Conservation (phyloP, 1,140 invertebrate genomes). For the Pachyrhynchus sulphureomaculatus region DNA sequence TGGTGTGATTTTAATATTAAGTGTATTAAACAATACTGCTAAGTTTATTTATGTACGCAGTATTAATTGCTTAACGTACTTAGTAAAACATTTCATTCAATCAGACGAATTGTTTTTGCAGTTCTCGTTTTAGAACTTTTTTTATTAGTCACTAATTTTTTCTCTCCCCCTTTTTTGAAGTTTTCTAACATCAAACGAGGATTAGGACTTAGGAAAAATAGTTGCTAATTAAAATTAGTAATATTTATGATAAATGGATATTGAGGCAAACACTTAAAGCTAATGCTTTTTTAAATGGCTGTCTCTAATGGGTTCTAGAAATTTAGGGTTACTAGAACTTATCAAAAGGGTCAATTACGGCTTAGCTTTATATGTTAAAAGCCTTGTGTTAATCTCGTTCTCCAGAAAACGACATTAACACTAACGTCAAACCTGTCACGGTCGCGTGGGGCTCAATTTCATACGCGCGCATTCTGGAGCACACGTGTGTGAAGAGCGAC, state of each 20-base stretch:
- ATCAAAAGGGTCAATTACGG: not conserved
- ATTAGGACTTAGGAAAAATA: not conserved
- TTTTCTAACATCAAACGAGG: too few species aligned
- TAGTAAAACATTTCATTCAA: too few species aligned
- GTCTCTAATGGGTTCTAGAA: not conserved
- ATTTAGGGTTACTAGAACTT: not conserved
- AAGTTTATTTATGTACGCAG: too few species aligned
- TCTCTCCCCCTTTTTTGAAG: too few species aligned
- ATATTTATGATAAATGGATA: not conserved
- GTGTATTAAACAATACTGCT: too few species aligned
- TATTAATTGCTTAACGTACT: too few species aligned
- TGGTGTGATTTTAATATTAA: too few species aligned
- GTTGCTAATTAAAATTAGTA: not conserved
- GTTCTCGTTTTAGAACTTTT: too few species aligned
- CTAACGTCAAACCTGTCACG: conserved; percentile 42
- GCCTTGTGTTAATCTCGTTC: conserved; percentile 38
- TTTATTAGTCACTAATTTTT: too few species aligned
- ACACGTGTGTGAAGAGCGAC: conserved; percentile 35
- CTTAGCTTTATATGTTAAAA: not conserved
- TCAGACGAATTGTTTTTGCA: too few species aligned
- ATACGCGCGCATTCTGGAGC: conserved; percentile 46
- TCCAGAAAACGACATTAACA: conserved; percentile 47
- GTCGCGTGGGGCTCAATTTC: conserved; percentile 50
- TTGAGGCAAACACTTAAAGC: not conserved
- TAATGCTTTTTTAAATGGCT: not conserved